Percentiles rank a stretch among this genome's conserved stretches.
phyloP scores from a whole-genome alignment of 2,113 vertebrate genomes.

The Cervus canadensis region DNA sequence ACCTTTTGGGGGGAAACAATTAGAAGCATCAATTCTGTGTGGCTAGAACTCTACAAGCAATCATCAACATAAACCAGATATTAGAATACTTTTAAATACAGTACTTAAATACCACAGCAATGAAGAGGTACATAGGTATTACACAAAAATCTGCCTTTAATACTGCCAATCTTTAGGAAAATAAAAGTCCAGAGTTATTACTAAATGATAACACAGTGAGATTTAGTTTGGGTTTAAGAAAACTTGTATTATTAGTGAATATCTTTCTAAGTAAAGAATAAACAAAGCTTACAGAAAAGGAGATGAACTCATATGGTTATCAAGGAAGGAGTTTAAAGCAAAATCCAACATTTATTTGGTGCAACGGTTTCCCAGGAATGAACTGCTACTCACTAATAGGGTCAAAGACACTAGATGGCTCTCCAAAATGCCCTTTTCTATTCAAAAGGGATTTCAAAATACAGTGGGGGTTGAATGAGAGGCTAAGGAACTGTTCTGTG shows the following conservation, averaged over 20 bases:
- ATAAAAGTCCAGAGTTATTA: neutral
- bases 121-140: neutral
- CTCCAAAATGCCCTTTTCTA: conserved; percentile 52
- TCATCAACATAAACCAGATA: neutral
- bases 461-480: conserved; percentile 12
- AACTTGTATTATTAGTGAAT: neutral
- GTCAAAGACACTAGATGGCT: conserved; percentile 29
- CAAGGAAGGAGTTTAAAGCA: conserved; percentile 28
- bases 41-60: neutral
- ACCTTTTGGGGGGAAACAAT: neutral
- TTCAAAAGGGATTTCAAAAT: conserved; percentile 53
- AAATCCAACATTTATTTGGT: conserved; percentile 45
- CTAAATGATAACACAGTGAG: neutral
- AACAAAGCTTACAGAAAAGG: neutral
- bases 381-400: conserved; percentile 8
- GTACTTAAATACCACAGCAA: neutral
- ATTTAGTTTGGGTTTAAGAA: conserved; percentile 11
- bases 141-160: neutral
- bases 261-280: neutral
- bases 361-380: conserved; percentile 57
- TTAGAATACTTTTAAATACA: neutral
- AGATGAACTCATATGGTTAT: neutral
- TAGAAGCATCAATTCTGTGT: neutral
- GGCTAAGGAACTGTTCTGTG: neutral
- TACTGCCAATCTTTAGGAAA: neutral